Evolutionary conservation across 1,140 invertebrate genomes (phyloP).

Genomic region (Bradysia coprophila): DNA sequence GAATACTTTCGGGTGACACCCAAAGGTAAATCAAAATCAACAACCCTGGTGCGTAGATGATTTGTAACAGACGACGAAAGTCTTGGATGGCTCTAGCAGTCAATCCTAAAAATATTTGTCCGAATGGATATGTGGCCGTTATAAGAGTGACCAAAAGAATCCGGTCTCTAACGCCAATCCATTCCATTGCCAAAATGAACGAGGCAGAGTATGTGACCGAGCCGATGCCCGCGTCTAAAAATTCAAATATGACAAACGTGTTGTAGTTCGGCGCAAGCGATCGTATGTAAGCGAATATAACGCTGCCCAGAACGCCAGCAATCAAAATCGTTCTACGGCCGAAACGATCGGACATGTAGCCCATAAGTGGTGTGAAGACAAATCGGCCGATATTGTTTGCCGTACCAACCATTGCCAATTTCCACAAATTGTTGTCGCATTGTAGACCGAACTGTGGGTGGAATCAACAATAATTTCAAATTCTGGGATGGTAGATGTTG

Average conservation of each 20-base stretch:
- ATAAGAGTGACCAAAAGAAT: conserved; percentile 53
- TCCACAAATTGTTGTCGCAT: conserved; percentile 33
- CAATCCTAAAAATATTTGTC: conserved; percentile 43
- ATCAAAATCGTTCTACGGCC: conserved; percentile 41
- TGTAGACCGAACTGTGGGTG: conserved; percentile 26
- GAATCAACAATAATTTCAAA: too few species aligned
- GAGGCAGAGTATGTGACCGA: conserved; percentile 37
- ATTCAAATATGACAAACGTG: conserved; percentile 34
- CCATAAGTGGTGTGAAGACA: conserved; percentile 42
- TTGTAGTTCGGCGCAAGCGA: conserved; percentile 42
- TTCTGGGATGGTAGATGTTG: too few species aligned
- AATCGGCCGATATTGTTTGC: conserved; percentile 52
- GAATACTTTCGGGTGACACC: conserved; percentile 39
- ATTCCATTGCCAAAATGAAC: conserved; percentile 49
- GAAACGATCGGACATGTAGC: conserved; percentile 44
- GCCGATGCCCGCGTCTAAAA: conserved; percentile 38
- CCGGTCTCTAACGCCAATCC: conserved; percentile 51
- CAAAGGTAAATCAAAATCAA: conserved; percentile 38
- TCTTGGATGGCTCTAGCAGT: conserved; percentile 44
- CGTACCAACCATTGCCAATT: conserved; percentile 47
- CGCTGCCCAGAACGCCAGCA: conserved; percentile 31
- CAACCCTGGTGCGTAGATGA: conserved; percentile 46
- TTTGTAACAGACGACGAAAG: conserved; percentile 47
- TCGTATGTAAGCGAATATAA: conserved; percentile 36
- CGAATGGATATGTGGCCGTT: conserved; percentile 48